Evolutionary conservation across 2,888 invertebrate genomes (phyloP), one percentile per base, ranked within the genome.

Genomic region (Nomada fucata): DNA sequence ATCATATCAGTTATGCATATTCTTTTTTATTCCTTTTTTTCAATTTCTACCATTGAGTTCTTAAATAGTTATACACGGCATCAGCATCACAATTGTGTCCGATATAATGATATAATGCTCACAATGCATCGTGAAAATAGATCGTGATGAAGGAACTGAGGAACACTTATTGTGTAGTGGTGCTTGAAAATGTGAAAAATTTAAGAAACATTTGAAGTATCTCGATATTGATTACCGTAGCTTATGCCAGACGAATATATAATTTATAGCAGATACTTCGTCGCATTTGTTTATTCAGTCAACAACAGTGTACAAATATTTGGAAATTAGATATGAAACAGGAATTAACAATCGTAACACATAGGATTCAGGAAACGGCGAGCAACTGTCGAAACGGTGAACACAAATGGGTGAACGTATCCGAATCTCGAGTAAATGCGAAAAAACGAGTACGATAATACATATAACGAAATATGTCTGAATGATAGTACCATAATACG

Each of bases 361-460:
- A 82, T 68, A 65, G 57, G 61, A 80, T 52, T 70, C 73, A 75
- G 87, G 79, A 88, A 88, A 88, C 87, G 85, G 68, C 87, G 79
- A 76, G 75, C 79, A 79, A 71, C 85, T 88, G 88, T 88, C 85
- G 82, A 79, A 50, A 84, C 15, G 60, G 67, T 79, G 61, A 79
- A 79, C 61, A 63, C 74, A 76, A 67, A 76, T 42, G 36, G 74
- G 70, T 67, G 69, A 64, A 52, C 55, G 76, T 80, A 78, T 73
- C 68, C 68, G 74, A 83, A 78, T 85, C 79, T 75, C 79, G 80
- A 83, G 20, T 76, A 72, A 73, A 81, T 83, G 72, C 72, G 59
- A 82, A 15, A 47, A 47, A 84, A 79, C 10, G 53, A 76, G 29
- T 79, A 83, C 65, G 79, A 82, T 82, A 78, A 44, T 29, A 67